Percentiles rank a stretch among this genome's conserved stretches.
Conservation (phyloP, 2,113 vertebrate species). For the Sinocyclocheilus grahami region DNA sequence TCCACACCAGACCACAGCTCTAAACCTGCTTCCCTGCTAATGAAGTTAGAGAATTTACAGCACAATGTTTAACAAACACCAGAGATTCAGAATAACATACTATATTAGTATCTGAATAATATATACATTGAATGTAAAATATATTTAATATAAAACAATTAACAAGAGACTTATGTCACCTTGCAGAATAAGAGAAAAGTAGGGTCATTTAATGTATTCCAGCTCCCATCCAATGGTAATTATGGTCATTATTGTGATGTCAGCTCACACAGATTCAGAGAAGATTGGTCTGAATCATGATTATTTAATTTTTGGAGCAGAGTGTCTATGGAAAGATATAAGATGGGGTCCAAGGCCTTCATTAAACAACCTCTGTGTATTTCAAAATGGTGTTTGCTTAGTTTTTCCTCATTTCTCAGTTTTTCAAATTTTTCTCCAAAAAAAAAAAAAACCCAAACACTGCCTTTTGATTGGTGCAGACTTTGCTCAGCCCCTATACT, state of each 20-base stretch:
- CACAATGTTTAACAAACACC: neutral
- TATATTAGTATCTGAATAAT: neutral
- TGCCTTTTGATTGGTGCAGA: neutral
- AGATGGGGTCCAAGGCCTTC: neutral
- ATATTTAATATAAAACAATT: neutral
- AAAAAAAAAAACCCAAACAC: neutral
- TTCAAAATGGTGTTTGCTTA: neutral
- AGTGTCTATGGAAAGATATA: neutral
- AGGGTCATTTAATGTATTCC: conserved; percentile 6
- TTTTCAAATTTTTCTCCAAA: neutral
- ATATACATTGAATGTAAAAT: neutral
- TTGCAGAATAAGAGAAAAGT: conserved; percentile 7
- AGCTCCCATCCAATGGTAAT: neutral
- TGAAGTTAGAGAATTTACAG: neutral
- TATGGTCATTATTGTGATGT: conserved; percentile 35
- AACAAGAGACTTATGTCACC: neutral
- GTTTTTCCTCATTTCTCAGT: neutral
- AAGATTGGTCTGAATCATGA: conserved; percentile 20
- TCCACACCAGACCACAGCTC: no score
- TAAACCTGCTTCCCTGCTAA: conserved; percentile 3
- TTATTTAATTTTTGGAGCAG: neutral
- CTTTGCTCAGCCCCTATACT: neutral
- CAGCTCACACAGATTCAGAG: neutral
- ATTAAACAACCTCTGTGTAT: conserved; percentile 5
- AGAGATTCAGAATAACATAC: neutral